A percentile compares a stretch with the other conserved stretches of the same genome.
Conservation (phyloP, 2,888 invertebrate genomes). For the Lycophotia porphyrea region DNA sequence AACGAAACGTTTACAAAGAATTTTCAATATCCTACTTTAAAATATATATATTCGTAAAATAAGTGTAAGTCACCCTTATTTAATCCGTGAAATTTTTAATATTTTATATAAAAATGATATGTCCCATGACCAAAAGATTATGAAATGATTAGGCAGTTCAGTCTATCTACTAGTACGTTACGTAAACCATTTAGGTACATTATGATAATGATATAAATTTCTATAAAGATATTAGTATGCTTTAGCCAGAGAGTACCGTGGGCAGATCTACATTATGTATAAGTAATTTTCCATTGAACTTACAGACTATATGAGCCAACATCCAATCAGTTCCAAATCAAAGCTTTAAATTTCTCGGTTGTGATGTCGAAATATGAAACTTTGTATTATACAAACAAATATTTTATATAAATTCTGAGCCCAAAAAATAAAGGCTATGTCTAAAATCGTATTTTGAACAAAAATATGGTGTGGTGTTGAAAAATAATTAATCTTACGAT, state of each 20-base stretch:
- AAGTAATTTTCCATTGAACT: conserved; percentile 73
- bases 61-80: conserved; percentile 65
- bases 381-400: conserved; percentile 62
- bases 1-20: conserved; percentile 63
- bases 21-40: conserved; percentile 60
- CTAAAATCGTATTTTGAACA: conserved; percentile 71
- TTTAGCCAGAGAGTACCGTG: conserved; percentile 78
- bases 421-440: conserved; percentile 65
- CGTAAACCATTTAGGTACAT: conserved; percentile 73
- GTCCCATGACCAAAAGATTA: conserved; percentile 80
- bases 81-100: conserved; percentile 63
- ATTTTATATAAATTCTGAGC: conserved; percentile 67
- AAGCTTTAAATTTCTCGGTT: conserved; percentile 85
- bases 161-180: conserved; percentile 76
- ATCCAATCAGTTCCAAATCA: conserved; percentile 88
- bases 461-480: conserved; percentile 76
- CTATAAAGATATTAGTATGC: conserved; percentile 70
- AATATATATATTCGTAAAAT: conserved; percentile 68
- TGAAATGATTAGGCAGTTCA: conserved; percentile 78
- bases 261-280: conserved; percentile 74
- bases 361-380: conserved; percentile 73
- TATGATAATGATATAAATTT: conserved; percentile 71
- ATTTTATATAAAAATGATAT: conserved; percentile 82
- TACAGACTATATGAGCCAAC: conserved; percentile 83
- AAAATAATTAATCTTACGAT: conserved; percentile 80